These are phyloP conservation scores for Microctenopoma steveboyesi DNA, from an alignment of 2,797 vertebrate species.

Conservation along the genomic window DNA sequence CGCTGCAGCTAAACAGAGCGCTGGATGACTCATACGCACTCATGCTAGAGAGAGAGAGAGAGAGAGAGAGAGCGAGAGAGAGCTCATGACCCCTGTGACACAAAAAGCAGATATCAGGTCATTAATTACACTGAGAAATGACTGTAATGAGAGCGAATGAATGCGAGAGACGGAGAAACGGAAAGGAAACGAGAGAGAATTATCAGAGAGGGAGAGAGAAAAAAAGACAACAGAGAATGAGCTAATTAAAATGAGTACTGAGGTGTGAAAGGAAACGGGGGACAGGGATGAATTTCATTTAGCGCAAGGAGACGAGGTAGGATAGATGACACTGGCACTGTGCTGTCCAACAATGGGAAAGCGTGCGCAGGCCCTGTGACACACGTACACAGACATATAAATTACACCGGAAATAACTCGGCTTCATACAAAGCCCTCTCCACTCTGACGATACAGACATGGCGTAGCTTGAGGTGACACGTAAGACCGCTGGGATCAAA, in stretches of 20 bases:
- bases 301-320: slow-evolving; percentile 16
- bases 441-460: slow-evolving; percentile 1
- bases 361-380: neutral
- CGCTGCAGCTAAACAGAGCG: slow-evolving; percentile 30
- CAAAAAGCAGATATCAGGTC: slow-evolving; percentile 73
- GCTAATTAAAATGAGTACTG: slow-evolving; percentile 77
- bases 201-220: slow-evolving; percentile 54
- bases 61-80: neutral
- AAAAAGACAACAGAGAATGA: slow-evolving; percentile 60
- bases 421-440: slow-evolving; percentile 26
- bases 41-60: neutral
- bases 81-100: slow-evolving; percentile 66
- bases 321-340: slow-evolving; percentile 5
- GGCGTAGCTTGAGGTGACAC: slow-evolving; percentile 35
- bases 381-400: neutral
- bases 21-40: slow-evolving; percentile 49
- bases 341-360: neutral
- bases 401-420: slow-evolving; percentile 13
- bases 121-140: slow-evolving; percentile 76
- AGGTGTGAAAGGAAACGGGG: slow-evolving; percentile 64
- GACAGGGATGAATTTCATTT: slow-evolving; percentile 53
- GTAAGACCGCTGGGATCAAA: slow-evolving; percentile 46
- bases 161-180: slow-evolving; percentile 51
- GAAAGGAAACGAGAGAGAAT: slow-evolving; percentile 54
- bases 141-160: slow-evolving; percentile 70